A percentile compares a stretch with the other conserved stretches of the same genome.
Evolutionary conservation across 2,888 invertebrate species (phyloP).

Genomic region (Amphimallon solstitiale): DNA sequence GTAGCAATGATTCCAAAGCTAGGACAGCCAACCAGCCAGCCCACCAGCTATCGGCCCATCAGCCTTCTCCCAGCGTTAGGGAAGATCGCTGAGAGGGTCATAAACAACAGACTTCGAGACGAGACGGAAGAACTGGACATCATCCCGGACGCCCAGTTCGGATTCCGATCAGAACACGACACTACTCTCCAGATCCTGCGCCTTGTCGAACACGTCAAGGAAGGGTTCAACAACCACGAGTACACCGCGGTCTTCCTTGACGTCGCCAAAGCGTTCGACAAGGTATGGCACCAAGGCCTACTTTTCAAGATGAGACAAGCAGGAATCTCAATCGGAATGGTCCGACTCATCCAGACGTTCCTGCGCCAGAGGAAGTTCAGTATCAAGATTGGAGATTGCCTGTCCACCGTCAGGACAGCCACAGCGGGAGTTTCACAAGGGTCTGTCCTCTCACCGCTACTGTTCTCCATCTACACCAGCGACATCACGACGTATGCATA

Average conservation of each 20-base stretch:
- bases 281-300: not conserved
- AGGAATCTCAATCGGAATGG: not conserved
- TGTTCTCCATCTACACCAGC: not conserved
- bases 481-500: not conserved
- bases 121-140: not conserved
- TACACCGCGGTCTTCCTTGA: not conserved
- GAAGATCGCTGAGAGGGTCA: slow-evolving; percentile 8
- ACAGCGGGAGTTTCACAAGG: not conserved
- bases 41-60: slow-evolving; percentile 8
- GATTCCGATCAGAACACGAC: not conserved
- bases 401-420: not conserved
- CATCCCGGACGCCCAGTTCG: slow-evolving; percentile 8
- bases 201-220: not conserved
- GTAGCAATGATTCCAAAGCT: slow-evolving; percentile 5
- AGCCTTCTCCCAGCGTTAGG: slow-evolving; percentile 11
- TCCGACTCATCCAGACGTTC: not conserved
- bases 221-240: not conserved
- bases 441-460: not conserved
- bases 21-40: not conserved
- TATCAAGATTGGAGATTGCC: not conserved
- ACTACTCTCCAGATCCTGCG: slow-evolving; percentile 18
- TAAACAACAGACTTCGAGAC: not conserved
- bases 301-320: not conserved
- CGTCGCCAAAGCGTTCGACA: not conserved
- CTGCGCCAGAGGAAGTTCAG: not conserved